Base-by-base conservation (phyloP, 2,113 vertebrate species). In the Coptodon bakossiorum region DNA sequence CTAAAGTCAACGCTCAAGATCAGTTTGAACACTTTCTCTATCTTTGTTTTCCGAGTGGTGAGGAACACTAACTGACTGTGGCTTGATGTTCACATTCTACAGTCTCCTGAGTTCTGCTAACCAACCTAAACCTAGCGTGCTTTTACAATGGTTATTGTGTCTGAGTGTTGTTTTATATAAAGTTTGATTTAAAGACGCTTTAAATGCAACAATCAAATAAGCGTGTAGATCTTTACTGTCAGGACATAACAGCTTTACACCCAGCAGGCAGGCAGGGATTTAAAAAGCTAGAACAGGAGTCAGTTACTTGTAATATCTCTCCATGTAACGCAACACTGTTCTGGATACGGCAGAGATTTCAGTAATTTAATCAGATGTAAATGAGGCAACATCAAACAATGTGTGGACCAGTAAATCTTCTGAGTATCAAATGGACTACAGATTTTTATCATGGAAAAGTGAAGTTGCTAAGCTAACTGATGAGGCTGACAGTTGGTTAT, bases 1-100 rank as follows among this genome's bases (percentile, higher is more conserved):
- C 1, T 17, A 45, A 52, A 40, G 24, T 48, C 14, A 29, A 5
- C 0, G 2, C 40, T 76, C 40, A 29, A 48, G 24, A 48, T 48
- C 9, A 7, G 40, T 73, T 45, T 73, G 9, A 73, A 27, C 22
- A 6, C 43, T 73, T 1, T 29, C 0, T 40, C 40, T 13, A 40
- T 40, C 22, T 73, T 48, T 48, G 68, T 29, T 73, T 27, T 45
- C 13, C 40, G 1, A 0, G 68, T 45, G 38, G 9, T 3, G 68
- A 16, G 14, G 22, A 45, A 1, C 66, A 9, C n/a, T 43, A 3
- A 43, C 5, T 73, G 13, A 24, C 66, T 24, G 36, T 5, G 22
- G n/a, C 38, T 45, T 0, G 5, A 73, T 17, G 68, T 45, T 27
- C 40, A 73, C 68, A 6, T 73, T 10, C 12, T 0, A 45, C 5